These are phyloP conservation scores for Drosophila miranda DNA, from an alignment of 1,140 invertebrate genomes.

Conservation along the genomic window DNA sequence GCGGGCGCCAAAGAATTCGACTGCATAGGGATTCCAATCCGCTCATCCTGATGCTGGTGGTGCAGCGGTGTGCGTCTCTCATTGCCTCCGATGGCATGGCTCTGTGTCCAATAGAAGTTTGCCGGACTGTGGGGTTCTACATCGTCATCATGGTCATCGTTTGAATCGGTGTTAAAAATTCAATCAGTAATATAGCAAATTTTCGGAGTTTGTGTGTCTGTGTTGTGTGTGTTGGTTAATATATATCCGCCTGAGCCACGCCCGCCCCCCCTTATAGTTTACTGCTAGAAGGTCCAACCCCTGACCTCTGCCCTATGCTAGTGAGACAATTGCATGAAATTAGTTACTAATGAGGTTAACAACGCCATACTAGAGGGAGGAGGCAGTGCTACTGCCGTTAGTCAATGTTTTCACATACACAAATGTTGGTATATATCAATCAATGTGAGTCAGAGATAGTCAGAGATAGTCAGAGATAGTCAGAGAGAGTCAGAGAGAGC, in stretches of 20 bases:
- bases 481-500: no score
- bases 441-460: background rate
- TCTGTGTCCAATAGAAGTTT: conserved; percentile 85
- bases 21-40: conserved; percentile 67
- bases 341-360: conserved; percentile 31
- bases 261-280: conserved; percentile 22
- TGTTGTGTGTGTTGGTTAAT: background rate
- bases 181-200: conserved; percentile 41
- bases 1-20: conserved; percentile 72
- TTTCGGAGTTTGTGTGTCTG: no score
- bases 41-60: conserved; percentile 64
- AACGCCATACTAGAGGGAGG: conserved; percentile 1
- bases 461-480: no score
- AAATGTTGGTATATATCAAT: conserved; percentile 40
- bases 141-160: conserved; percentile 13
- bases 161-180: conserved; percentile 34
- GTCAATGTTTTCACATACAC: conserved; percentile 46
- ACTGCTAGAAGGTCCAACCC: conserved; percentile 1
- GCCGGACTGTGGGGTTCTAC: conserved; percentile 83
- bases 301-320: conserved; percentile 3
- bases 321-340: conserved; percentile 21
- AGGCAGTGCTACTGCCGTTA: conserved; percentile 23
- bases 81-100: conserved; percentile 85
- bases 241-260: background rate
- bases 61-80: conserved; percentile 66